Evolutionary conservation across 2,888 invertebrate species (phyloP).

Genomic region (Omphaloscelis lunosa): DNA sequence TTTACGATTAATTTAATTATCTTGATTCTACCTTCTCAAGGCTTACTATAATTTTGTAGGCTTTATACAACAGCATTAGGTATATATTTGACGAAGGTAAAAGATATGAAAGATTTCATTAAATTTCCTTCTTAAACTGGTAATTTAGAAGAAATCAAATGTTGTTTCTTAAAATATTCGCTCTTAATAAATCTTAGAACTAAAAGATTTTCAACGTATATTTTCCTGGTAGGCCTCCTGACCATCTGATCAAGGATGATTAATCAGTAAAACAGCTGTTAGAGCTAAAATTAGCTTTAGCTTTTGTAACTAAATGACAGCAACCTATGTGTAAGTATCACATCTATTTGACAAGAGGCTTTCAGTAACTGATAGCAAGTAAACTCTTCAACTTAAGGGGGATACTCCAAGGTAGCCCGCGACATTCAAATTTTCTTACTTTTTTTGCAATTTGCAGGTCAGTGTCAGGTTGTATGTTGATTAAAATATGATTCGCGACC

Average conservation of each 20-base stretch:
- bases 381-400: too few species aligned
- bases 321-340: background rate
- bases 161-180: background rate
- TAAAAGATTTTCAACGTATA: background rate
- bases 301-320: background rate
- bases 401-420: too few species aligned
- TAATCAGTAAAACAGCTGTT: background rate
- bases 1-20: conserved; percentile 30
- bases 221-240: background rate
- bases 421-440: too few species aligned
- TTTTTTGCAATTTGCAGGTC: too few species aligned
- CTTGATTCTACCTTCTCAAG: conserved; percentile 13
- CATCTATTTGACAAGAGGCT: background rate
- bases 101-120: background rate
- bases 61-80: background rate
- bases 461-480: too few species aligned
- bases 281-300: background rate
- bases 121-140: background rate
- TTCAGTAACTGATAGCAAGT: background rate
- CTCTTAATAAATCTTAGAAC: background rate
- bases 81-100: too few species aligned
- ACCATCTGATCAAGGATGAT: background rate
- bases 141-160: background rate
- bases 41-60: background rate
- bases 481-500: too few species aligned